Evolutionary conservation across 2,113 vertebrate genomes (phyloP).

Genomic region (Accipiter virgatus): DNA sequence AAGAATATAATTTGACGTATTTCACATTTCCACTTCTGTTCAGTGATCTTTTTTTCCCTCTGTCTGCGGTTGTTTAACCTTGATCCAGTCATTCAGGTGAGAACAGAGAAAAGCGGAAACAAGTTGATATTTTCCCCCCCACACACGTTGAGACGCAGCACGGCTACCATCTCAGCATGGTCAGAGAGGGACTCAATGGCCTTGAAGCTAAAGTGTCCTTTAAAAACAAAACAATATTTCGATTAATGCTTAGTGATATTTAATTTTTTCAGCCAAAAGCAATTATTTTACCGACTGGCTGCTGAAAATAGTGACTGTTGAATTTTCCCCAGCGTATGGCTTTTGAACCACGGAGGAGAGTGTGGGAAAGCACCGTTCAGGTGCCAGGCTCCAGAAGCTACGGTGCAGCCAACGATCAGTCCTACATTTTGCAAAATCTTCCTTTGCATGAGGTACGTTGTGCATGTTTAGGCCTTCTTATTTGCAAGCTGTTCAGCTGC

Average conservation of each 20-base stretch:
- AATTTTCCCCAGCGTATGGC: background rate
- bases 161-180: background rate
- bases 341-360: background rate
- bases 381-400: background rate
- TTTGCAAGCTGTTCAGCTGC: background rate
- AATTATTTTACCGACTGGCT: background rate
- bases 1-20: background rate
- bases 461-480: background rate
- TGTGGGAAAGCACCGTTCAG: background rate
- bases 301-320: background rate
- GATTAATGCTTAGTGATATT: background rate
- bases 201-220: background rate
- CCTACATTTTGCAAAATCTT: background rate
- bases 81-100: conserved; percentile 42
- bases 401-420: rapidly evolving
- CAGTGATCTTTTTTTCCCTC: conserved; percentile 21
- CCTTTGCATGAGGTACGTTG: background rate
- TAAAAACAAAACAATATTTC: background rate
- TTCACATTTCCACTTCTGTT: conserved; percentile 47
- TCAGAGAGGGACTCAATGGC: background rate
- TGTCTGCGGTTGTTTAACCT: conserved; percentile 26
- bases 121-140: background rate
- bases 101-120: conserved; percentile 24
- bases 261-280: background rate
- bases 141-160: rapidly evolving